Evolutionary conservation across 2,113 vertebrate species (phyloP).

Genomic region (Rhynchomys soricoides): DNA sequence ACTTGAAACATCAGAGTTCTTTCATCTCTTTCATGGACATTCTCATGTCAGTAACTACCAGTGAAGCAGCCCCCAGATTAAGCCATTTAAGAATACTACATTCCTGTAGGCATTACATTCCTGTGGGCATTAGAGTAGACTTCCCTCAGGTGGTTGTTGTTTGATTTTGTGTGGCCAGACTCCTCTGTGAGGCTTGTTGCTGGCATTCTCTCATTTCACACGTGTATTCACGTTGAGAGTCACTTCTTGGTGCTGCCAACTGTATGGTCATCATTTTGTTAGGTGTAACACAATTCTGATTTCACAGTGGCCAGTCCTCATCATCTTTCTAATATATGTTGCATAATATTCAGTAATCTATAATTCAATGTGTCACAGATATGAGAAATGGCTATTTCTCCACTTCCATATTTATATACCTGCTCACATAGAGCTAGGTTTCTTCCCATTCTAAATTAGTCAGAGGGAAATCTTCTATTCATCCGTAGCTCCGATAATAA

Average conservation of each 20-base stretch:
- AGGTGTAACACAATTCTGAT: not conserved
- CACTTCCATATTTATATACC: not conserved
- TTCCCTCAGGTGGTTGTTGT: accelerated
- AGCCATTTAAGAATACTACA: accelerated
- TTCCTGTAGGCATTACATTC: accelerated
- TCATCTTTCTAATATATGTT: not conserved
- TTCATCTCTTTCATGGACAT: not conserved
- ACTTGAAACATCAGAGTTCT: not conserved
- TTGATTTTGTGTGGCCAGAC: not conserved
- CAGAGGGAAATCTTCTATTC: not conserved
- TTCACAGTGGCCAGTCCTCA: not conserved
- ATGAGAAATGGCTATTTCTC: not conserved
- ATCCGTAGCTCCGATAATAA: not conserved
- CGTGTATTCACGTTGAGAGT: not conserved
- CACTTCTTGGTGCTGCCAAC: not conserved
- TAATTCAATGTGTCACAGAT: not conserved
- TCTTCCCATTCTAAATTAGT: not conserved
- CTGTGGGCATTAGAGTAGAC: accelerated
- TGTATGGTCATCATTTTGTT: not conserved
- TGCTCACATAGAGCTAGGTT: not conserved
- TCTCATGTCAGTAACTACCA: not conserved
- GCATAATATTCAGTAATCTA: not conserved
- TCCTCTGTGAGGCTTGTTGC: not conserved
- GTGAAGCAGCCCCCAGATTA: too few relatives aligned
- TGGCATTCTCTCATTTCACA: not conserved